Evolutionary conservation across 2,888 invertebrate genomes (phyloP).

Genomic region (Synergus itoensis): DNA sequence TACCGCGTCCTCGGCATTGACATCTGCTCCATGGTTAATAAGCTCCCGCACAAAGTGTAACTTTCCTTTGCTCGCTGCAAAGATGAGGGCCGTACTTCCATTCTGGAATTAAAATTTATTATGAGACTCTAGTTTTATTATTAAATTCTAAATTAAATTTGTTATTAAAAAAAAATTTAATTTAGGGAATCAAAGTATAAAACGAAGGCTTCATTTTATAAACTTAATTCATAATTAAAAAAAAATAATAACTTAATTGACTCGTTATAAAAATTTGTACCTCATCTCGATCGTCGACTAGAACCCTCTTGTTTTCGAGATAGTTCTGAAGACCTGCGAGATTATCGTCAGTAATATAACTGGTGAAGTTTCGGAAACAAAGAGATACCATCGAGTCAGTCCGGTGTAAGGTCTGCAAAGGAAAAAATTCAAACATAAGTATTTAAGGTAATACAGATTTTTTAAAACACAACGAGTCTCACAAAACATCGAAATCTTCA

Average conservation of each 20-base stretch:
- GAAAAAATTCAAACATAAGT: conserved; percentile 7
- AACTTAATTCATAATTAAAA: neutral
- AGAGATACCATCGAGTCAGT: conserved; percentile 95
- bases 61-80: conserved; percentile 92
- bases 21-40: conserved; percentile 94
- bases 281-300: conserved; percentile 93
- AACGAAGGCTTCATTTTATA: neutral
- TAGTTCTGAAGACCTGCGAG: conserved; percentile 88
- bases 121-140: neutral
- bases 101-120: conserved; percentile 81
- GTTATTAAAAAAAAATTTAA: neutral
- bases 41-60: conserved; percentile 90
- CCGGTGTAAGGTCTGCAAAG: conserved; percentile 89
- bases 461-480: neutral
- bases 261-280: conserved; percentile 76
- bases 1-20: conserved; percentile 91
- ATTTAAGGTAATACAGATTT: neutral
- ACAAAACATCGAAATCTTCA: neutral
- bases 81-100: conserved; percentile 95
- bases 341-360: conserved; percentile 90
- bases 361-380: conserved; percentile 89
- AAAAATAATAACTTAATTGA: neutral
- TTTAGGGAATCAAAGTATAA: neutral
- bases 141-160: neutral
- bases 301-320: conserved; percentile 89